These are phyloP conservation scores for Peromyscus californicus DNA, from an alignment of 2,113 vertebrate species.

Conservation along the genomic window DNA sequence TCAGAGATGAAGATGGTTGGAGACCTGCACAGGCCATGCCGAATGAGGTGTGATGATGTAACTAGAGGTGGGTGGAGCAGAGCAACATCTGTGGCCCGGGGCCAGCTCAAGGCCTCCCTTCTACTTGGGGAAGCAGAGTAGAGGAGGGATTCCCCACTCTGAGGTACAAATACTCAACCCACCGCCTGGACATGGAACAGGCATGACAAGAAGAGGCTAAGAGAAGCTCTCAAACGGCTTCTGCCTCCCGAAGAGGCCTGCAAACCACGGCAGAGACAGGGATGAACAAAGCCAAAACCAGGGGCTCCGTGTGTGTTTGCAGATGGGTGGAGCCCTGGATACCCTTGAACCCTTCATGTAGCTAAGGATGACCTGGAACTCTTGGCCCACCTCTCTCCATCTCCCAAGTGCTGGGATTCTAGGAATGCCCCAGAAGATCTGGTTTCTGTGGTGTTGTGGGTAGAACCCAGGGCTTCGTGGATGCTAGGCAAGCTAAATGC, in stretches of 20 bases:
- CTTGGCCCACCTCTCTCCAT: not conserved
- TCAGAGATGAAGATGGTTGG: not conserved
- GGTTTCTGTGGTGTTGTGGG: not conserved
- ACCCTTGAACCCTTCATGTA: not conserved
- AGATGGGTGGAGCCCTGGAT: not conserved
- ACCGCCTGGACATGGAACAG: not conserved
- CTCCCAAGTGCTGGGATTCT: not conserved
- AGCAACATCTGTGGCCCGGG: not conserved
- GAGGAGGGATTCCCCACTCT: not conserved
- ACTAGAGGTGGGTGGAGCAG: not conserved
- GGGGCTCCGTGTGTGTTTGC: not conserved
- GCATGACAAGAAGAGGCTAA: conserved; percentile 56
- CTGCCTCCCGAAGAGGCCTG: conserved; percentile 41
- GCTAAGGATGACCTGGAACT: not conserved
- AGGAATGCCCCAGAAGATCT: not conserved
- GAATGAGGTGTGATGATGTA: not conserved
- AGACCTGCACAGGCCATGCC: not conserved
- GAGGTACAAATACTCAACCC: not conserved
- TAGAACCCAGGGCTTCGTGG: not conserved
- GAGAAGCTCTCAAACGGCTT: conserved; percentile 53
- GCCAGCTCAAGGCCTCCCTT: not conserved
- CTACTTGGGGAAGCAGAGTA: not conserved
- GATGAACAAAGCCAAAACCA: conserved; percentile 45
- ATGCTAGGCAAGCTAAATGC: not conserved
- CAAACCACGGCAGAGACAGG: conserved; percentile 28